Evolutionary conservation across 2,797 vertebrate genomes (phyloP).

Genomic region (Eospalax fontanierii): DNA sequence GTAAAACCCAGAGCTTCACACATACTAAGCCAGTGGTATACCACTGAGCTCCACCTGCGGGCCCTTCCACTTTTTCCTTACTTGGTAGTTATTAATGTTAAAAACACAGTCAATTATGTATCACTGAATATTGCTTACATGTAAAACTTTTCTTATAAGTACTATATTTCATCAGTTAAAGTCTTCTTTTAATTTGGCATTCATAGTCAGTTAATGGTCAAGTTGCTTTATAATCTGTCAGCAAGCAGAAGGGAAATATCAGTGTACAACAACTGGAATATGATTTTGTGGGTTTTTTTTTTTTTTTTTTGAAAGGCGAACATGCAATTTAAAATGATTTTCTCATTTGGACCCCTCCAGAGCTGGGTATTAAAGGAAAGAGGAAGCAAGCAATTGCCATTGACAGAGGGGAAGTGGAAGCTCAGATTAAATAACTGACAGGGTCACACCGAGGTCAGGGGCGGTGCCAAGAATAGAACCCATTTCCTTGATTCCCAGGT

Average conservation of each 20-base stretch:
- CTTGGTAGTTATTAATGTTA: neutral
- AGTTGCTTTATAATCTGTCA: constrained; percentile 24
- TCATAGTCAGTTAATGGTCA: constrained; percentile 11
- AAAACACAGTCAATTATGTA: neutral
- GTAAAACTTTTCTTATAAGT: neutral
- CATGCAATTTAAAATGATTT: constrained; percentile 33
- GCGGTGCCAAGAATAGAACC: constrained; percentile 70
- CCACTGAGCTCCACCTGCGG: neutral
- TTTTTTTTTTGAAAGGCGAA: constrained; percentile 47
- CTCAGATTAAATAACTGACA: constrained; percentile 62
- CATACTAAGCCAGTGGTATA: neutral
- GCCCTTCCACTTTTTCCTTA: neutral
- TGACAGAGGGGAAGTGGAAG: constrained; percentile 74
- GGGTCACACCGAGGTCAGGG: constrained; percentile 70
- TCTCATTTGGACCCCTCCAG: constrained; percentile 41
- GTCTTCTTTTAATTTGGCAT: constrained; percentile 28
- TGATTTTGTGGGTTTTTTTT: neutral
- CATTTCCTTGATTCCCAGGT: constrained; percentile 67
- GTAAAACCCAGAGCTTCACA: neutral
- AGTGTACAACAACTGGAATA: constrained; percentile 7
- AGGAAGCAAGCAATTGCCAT: constrained; percentile 30
- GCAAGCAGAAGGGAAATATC: constrained; percentile 1
- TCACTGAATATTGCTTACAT: neutral
- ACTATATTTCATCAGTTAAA: neutral
- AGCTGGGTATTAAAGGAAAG: constrained; percentile 43